phyloP scores from a whole-genome alignment of 2,797 vertebrate genomes.

The Lindbergichthys nudifrons region DNA sequence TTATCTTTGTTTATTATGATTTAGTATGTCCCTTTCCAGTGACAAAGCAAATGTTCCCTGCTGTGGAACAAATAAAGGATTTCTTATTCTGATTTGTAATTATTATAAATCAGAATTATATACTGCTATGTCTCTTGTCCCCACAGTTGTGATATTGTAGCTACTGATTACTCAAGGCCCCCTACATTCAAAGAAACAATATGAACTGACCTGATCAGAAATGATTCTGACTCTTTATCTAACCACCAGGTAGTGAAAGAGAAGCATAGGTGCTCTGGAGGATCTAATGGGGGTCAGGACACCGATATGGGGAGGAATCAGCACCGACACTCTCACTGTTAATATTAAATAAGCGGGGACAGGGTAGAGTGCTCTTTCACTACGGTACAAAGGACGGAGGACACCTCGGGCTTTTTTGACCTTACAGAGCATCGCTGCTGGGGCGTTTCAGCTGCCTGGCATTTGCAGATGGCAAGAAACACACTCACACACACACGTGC shows the following conservation, averaged over 20 bases:
- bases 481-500: conserved; percentile 6
- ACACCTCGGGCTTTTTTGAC: conserved; percentile 71
- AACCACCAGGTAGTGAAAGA: conserved; percentile 40
- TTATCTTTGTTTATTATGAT: no score
- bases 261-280: conserved; percentile 13
- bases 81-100: no score
- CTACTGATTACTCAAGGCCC: conserved; percentile 1
- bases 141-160: not conserved
- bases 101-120: no score
- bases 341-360: conserved; percentile 49
- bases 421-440: conserved; percentile 66
- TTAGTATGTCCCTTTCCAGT: no score
- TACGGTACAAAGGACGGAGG: conserved; percentile 58
- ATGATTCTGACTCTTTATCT: conserved; percentile 6
- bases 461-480: conserved; percentile 64
- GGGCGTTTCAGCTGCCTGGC: conserved; percentile 52
- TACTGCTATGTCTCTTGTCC: not conserved
- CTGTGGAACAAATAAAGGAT: no score
- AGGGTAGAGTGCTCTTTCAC: conserved; percentile 48
- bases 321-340: conserved; percentile 19
- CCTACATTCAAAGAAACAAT: not conserved
- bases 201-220: no score
- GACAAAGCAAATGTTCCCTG: no score
- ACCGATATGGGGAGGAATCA: conserved; percentile 23
- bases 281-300: conserved; percentile 33